A percentile compares a stretch with the other conserved stretches of the same genome.
Evolutionary conservation across 2,797 vertebrate species (phyloP).

Genomic region (Gadopsis marmoratus): DNA sequence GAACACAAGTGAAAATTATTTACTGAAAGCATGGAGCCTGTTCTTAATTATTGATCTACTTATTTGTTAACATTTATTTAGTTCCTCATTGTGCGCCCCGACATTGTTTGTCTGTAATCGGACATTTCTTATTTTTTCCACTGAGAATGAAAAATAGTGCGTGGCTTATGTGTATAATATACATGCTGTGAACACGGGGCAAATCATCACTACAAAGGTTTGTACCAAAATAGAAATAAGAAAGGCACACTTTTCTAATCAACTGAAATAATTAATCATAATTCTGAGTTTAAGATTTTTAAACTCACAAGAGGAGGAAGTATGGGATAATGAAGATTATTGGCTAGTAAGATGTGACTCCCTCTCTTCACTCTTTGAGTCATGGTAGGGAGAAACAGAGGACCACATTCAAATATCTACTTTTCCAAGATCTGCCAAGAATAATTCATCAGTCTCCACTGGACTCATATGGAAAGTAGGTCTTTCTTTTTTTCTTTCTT

Average conservation of each 20-base stretch:
- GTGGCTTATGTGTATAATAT: too few relatives aligned
- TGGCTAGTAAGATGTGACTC: constrained; percentile 16
- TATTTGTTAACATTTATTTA: too few relatives aligned
- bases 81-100: too few relatives aligned
- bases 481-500: neutral
- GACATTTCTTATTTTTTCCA: too few relatives aligned
- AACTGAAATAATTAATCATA: constrained; percentile 5
- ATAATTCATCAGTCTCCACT: constrained; percentile 27
- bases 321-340: neutral
- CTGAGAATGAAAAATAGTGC: too few relatives aligned
- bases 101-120: too few relatives aligned
- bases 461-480: constrained; percentile 17
- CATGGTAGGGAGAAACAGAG: constrained; percentile 2
- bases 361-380: constrained; percentile 2
- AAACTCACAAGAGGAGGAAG: too few relatives aligned
- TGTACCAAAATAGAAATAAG: neutral
- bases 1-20: too few relatives aligned
- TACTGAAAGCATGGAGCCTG: too few relatives aligned
- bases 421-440: constrained; percentile 42
- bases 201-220: neutral
- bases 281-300: neutral
- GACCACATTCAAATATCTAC: constrained; percentile 34
- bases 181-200: neutral
- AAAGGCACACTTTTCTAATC: neutral
- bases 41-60: too few relatives aligned